These are phyloP conservation scores for Melanaphis sacchari DNA, from an alignment of 1,140 invertebrate genomes.

Conservation along the genomic window DNA sequence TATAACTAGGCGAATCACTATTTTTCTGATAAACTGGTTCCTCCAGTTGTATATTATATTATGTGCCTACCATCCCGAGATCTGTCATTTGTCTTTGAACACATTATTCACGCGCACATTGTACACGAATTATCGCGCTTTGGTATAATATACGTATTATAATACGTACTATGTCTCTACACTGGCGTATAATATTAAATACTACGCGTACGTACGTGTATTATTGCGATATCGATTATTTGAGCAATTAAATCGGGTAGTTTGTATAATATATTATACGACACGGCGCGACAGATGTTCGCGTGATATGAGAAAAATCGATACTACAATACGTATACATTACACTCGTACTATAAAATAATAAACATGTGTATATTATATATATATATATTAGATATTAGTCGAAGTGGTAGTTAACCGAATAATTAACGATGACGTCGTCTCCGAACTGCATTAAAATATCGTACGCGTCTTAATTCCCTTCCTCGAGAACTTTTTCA, in stretches of 20 bases:
- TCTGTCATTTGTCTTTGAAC: background rate
- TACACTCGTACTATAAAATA: background rate
- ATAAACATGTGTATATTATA: no score
- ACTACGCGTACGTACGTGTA: background rate
- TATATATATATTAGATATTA: background rate
- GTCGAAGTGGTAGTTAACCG: background rate
- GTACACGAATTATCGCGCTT: background rate
- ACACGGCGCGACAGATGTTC: background rate
- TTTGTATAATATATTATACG: background rate
- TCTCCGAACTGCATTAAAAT: background rate
- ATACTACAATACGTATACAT: background rate
- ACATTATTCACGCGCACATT: background rate
- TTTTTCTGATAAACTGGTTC: no score
- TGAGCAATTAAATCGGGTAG: background rate
- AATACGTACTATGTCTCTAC: no score
- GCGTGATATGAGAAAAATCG: background rate
- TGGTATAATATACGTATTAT: no score
- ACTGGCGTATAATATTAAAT: background rate
- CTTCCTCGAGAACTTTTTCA: background rate
- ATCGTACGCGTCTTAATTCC: background rate
- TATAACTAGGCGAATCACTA: no score
- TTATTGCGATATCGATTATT: background rate
- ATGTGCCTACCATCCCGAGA: no score
- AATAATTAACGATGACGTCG: background rate
- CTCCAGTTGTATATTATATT: no score